Conservation (phyloP, 2,888 invertebrate genomes). For the Hydrotaea cyrtoneurina region DNA sequence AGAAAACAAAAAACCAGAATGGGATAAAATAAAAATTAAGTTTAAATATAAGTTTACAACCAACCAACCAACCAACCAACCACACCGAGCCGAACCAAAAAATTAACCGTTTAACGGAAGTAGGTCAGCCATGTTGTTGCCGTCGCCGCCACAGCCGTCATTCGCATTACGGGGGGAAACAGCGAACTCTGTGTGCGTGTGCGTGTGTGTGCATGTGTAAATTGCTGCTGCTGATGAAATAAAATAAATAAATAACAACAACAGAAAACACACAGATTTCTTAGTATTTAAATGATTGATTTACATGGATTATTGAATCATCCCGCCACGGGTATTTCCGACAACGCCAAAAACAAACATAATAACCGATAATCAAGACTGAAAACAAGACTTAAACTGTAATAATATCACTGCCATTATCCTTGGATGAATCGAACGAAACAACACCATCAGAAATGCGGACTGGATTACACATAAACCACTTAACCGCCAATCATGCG, state of each 20-base stretch:
- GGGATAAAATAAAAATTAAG: not conserved
- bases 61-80: not conserved
- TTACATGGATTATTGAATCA: conserved; percentile 20
- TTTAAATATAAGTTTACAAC: not conserved
- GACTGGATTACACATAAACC: not conserved
- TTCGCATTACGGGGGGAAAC: not conserved
- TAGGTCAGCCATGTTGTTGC: conserved; percentile 57
- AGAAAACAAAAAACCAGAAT: not conserved
- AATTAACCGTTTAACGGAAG: conserved; percentile 63
- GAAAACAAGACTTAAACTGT: too few relatives aligned
- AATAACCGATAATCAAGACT: too few relatives aligned
- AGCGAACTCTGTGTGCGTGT: not conserved
- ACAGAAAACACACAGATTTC: conserved; percentile 10
- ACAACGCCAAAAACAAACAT: not conserved
- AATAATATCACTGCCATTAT: too few relatives aligned
- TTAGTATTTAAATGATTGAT: conserved; percentile 57
- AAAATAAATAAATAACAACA: not conserved
- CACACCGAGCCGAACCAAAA: not conserved
- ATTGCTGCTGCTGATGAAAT: not conserved
- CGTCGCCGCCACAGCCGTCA: not conserved
- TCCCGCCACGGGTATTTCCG: conserved; percentile 11
- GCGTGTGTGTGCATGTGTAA: not conserved
- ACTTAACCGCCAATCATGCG: too few relatives aligned
- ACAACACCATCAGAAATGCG: too few relatives aligned
- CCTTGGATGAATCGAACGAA: too few relatives aligned